Percentiles rank a stretch among this genome's conserved stretches.
These are phyloP conservation scores for Colinus virginianus DNA, from an alignment of 2,113 vertebrate genomes.

Conservation along the genomic window DNA sequence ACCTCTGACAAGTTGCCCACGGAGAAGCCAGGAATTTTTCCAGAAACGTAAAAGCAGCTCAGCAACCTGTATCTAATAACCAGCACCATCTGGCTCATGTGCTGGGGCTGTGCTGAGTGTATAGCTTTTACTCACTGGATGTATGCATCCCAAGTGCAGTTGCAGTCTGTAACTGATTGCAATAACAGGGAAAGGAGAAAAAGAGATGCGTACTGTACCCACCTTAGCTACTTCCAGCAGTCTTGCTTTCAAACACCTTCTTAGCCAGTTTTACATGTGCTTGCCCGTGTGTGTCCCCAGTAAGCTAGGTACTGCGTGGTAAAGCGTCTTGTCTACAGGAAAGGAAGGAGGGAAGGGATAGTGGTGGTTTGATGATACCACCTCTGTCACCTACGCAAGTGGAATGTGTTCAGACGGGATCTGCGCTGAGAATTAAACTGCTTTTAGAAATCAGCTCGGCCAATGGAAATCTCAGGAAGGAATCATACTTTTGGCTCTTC, in stretches of 20 bases:
- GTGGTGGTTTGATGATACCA: background rate
- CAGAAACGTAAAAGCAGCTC: conserved; percentile 3
- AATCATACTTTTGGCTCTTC: background rate
- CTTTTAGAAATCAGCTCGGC: background rate
- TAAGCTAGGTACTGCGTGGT: background rate
- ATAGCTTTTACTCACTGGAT: background rate
- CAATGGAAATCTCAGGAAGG: background rate
- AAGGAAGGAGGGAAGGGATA: background rate
- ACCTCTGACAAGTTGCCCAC: background rate
- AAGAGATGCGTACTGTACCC: background rate
- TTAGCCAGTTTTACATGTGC: background rate
- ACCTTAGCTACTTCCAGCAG: background rate
- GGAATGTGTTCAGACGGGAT: background rate
- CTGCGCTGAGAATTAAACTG: background rate
- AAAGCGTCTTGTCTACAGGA: background rate
- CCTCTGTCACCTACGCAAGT: background rate
- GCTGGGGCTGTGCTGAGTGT: background rate
- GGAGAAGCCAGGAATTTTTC: background rate
- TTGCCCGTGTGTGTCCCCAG: background rate
- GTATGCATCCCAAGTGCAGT: background rate
- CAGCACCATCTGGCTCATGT: background rate
- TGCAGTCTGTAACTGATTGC: conserved; percentile 9
- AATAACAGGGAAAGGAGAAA: background rate
- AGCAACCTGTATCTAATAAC: background rate
- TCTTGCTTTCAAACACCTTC: conserved; percentile 8